Evolutionary conservation across 2,113 vertebrate genomes (phyloP), one percentile per base, ranked within the genome.

Genomic region (Cnemophilus loriae): DNA sequence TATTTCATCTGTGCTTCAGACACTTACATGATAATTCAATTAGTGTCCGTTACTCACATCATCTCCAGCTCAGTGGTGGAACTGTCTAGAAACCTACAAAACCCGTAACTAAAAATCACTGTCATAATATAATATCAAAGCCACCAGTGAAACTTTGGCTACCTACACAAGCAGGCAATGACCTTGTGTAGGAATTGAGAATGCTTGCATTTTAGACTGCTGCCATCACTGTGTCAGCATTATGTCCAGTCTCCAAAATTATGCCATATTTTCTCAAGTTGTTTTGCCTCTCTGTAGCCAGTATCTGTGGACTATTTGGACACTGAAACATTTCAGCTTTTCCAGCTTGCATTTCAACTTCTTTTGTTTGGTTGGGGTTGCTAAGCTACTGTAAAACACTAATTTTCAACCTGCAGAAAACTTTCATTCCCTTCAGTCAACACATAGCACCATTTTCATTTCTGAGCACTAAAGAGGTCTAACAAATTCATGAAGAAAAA

Each of bases 1-100:
- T 53, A 86, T 68, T 92, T 84, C 95, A 70, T 86, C 87, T 85
- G 83, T 75, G 59, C 89, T 85, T 92, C 69, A 76, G 63, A 56
- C 55, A 75, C 33, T 94, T 91, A 52, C 15, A 30, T 21, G 53
- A n/a, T n/a, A 75, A 63, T 70, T 94, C 63, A 84, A 0, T 56
- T 64, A 86, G 28, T 3, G 0, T 33, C 50, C 92, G 60, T 75
- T 81, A 84, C 18, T 90, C 13, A 2, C 15, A 57, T 24, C 0
- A 1, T 37, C 44, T 84, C 88, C 50, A 57, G 65, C 30, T 93
- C 61, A 47, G 46, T 20, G 85, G 49, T 19, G 83, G 57, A 93
- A 81, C 35, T 70, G 61, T 65, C 71, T 41, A 75, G 57, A 84
- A 88, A 55, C 44, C 49, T 60, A 65, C 7, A 74, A 88, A 87